Evolutionary conservation across 2,113 vertebrate species (phyloP).

Genomic region (Alethe diademata): DNA sequence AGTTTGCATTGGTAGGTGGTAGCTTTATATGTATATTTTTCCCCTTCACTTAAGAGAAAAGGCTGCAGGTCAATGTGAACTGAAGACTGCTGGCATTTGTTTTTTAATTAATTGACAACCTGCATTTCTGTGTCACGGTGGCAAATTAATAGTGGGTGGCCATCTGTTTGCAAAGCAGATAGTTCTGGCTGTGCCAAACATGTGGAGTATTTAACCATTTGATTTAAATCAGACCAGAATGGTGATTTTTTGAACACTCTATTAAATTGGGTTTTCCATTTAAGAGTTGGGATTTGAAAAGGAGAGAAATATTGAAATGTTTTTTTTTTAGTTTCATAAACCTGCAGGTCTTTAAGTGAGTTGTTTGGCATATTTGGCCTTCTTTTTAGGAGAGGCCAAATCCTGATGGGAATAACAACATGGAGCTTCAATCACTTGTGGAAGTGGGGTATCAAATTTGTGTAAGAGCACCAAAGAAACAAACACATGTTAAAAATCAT

Average conservation of each 20-base stretch:
- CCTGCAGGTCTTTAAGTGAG: not conserved
- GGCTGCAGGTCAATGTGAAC: not conserved
- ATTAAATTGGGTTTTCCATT: not conserved
- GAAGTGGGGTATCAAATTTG: not conserved
- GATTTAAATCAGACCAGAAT: not conserved
- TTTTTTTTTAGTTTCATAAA: not conserved
- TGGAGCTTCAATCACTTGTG: not conserved
- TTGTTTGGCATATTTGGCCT: not conserved
- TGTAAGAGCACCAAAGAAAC: not conserved
- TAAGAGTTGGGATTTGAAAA: not conserved
- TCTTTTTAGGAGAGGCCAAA: not conserved
- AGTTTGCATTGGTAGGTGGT: not conserved
- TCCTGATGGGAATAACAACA: not conserved
- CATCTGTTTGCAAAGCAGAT: slow-evolving; percentile 17
- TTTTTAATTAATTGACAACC: slow-evolving; percentile 50
- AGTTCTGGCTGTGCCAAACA: not conserved
- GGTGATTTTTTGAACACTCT: not conserved
- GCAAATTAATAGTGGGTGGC: slow-evolving; percentile 45
- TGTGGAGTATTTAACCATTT: not conserved
- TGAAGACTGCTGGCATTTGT: not conserved
- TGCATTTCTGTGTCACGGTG: slow-evolving; percentile 40
- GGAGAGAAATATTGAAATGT: not conserved
- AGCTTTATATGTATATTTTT: not conserved
- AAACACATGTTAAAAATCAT: not conserved
- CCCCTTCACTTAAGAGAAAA: not conserved